phyloP scores from a whole-genome alignment of 2,113 vertebrate species.

The Stercorarius parasiticus region DNA sequence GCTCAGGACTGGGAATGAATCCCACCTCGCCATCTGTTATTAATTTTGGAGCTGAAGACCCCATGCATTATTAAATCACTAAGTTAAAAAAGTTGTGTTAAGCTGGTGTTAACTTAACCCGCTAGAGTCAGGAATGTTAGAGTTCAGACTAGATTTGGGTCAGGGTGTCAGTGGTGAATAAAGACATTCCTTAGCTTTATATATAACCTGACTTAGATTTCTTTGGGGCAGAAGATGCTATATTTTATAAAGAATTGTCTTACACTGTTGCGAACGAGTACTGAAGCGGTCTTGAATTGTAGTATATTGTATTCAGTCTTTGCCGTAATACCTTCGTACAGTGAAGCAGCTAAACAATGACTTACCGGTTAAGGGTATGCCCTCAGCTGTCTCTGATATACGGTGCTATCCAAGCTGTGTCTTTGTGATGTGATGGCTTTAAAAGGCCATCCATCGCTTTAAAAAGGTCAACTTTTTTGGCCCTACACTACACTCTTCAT shows the following conservation, averaged over 20 bases:
- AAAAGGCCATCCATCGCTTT: not conserved
- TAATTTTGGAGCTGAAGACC: slow-evolving; percentile 68
- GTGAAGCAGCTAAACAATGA: not conserved
- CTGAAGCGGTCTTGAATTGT: slow-evolving; percentile 46
- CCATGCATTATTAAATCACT: slow-evolving; percentile 63
- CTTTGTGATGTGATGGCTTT: not conserved
- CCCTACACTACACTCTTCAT: not conserved
- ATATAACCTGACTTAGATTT: not conserved
- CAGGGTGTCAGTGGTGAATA: not conserved
- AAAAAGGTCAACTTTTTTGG: not conserved
- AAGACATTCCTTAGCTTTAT: not conserved
- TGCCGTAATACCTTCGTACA: not conserved
- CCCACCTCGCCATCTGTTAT: slow-evolving; percentile 70
- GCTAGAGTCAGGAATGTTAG: slow-evolving; percentile 23
- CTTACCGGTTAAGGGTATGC: not conserved
- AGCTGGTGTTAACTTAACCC: slow-evolving; percentile 49
- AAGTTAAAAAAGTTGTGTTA: slow-evolving; percentile 49
- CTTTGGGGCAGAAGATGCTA: not conserved
- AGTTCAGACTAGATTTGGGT: slow-evolving; percentile 2
- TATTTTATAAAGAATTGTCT: slow-evolving; percentile 22
- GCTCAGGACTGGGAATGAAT: slow-evolving; percentile 66
- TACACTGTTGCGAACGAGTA: slow-evolving; percentile 1
- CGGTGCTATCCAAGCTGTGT: not conserved
- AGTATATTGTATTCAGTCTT: slow-evolving; percentile 42
- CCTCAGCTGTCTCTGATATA: not conserved